Conservation (phyloP, 2,797 vertebrate species). For the Botia kubotai region DNA sequence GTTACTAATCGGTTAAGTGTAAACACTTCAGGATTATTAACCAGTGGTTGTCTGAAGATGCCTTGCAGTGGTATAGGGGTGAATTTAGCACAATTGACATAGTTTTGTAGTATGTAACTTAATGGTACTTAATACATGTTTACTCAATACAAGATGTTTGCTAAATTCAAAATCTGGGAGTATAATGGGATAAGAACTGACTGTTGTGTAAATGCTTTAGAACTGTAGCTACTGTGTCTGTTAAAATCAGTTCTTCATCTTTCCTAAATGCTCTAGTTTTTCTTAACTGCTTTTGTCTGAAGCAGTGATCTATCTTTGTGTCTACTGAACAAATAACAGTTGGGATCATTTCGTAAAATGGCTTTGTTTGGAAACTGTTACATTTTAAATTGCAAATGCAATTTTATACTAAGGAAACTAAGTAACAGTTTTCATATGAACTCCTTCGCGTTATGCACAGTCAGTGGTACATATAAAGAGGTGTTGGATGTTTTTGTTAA, state of each 20-base stretch:
- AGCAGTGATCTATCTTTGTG: not conserved
- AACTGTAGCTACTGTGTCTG: conserved; percentile 33
- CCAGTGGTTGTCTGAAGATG: conserved; percentile 67
- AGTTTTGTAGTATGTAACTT: not conserved
- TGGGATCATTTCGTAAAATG: not conserved
- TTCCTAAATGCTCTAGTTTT: conserved; percentile 8
- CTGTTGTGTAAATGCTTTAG: conserved; percentile 18
- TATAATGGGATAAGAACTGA: conserved; percentile 14
- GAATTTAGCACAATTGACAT: conserved; percentile 34
- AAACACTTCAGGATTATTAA: conserved; percentile 54
- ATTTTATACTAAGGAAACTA: conserved; percentile 13
- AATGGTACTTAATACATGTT: conserved; percentile 32
- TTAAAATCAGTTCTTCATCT: conserved; percentile 43
- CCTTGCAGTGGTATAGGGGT: conserved; percentile 63
- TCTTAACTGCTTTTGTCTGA: conserved; percentile 1
- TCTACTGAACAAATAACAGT: conserved; percentile 16
- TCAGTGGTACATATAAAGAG: conserved; percentile 5
- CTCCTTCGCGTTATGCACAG: not conserved
- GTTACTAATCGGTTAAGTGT: conserved; percentile 36
- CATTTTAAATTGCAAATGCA: conserved; percentile 38
- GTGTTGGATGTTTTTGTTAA: not conserved
- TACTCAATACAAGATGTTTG: conserved; percentile 2
- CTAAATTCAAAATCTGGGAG: conserved; percentile 14
- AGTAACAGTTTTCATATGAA: conserved; percentile 11
- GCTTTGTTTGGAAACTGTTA: conserved; percentile 8